phyloP scores from a whole-genome alignment of 2,888 invertebrate genomes.

The Dexiosoma caninum region DNA sequence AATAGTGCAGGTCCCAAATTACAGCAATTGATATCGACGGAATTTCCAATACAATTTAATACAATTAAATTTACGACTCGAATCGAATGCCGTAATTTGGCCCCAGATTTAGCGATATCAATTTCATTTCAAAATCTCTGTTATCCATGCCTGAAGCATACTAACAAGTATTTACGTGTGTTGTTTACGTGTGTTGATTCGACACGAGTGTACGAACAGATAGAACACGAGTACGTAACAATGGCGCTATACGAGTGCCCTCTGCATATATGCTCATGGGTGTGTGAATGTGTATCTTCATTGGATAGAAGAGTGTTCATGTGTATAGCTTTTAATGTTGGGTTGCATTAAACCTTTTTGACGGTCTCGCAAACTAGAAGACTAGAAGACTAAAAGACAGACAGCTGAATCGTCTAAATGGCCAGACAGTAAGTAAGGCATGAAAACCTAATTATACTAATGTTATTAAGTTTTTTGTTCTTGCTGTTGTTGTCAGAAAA shows the following conservation, averaged over 20 bases:
- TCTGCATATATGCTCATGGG: not conserved
- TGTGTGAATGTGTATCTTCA: not conserved
- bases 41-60: too few relatives aligned
- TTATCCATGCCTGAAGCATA: not conserved
- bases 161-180: not conserved
- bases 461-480: not conserved
- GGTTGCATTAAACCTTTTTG: not conserved
- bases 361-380: constrained; percentile 7
- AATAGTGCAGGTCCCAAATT: too few relatives aligned
- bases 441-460: constrained; percentile 13
- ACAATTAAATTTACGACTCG: too few relatives aligned
- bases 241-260: constrained; percentile 23
- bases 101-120: too few relatives aligned
- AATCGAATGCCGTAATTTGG: too few relatives aligned
- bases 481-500: constrained; percentile 4
- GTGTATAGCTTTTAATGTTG: not conserved
- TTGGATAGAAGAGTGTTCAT: not conserved
- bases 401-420: not conserved
- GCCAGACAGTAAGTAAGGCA: constrained; percentile 13
- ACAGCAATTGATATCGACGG: too few relatives aligned
- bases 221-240: constrained; percentile 5
- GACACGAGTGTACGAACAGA: not conserved
- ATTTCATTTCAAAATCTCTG: too few relatives aligned
- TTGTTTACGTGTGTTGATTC: not conserved
- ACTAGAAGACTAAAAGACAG: not conserved